phyloP scores from a whole-genome alignment of 2,888 invertebrate genomes.

The Hesperia comma region DNA sequence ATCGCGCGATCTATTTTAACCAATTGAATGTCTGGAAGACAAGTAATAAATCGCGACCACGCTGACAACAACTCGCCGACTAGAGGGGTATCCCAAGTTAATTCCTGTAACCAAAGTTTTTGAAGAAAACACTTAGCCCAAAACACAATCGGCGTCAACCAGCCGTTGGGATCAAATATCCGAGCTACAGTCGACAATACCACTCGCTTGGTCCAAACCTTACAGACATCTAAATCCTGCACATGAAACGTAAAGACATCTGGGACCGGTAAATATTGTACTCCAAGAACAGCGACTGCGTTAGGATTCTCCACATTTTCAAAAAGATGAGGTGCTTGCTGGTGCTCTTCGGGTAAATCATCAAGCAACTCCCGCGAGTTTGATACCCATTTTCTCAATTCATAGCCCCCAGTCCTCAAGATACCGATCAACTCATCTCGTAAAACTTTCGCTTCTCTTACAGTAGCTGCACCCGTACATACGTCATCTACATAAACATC shows the following conservation, averaged over 20 bases:
- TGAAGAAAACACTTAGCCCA: no score
- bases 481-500: constrained; percentile 9
- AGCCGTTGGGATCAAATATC: no score
- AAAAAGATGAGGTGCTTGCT: constrained; percentile 22
- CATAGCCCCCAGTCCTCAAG: constrained; percentile 11
- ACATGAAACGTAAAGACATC: constrained; percentile 20
- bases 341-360: constrained; percentile 7
- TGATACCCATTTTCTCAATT: constrained; percentile 30
- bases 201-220: constrained; percentile 13
- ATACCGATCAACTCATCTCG: constrained; percentile 19
- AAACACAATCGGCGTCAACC: no score
- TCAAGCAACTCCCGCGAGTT: constrained; percentile 17
- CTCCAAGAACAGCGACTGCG: no score
- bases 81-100: background rate
- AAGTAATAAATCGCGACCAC: background rate
- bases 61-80: background rate
- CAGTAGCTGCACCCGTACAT: constrained; percentile 1
- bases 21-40: constrained; percentile 1
- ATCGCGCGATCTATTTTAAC: background rate
- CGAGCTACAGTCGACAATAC: no score
- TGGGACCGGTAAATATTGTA: constrained; percentile 17
- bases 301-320: no score
- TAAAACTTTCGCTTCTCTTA: no score
- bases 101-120: no score
- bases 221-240: constrained; percentile 8